A percentile compares a stretch with the other conserved stretches of the same genome.
These are phyloP conservation scores for Limnodromus scolopaceus DNA, from an alignment of 2,797 vertebrate species.

Conservation along the genomic window DNA sequence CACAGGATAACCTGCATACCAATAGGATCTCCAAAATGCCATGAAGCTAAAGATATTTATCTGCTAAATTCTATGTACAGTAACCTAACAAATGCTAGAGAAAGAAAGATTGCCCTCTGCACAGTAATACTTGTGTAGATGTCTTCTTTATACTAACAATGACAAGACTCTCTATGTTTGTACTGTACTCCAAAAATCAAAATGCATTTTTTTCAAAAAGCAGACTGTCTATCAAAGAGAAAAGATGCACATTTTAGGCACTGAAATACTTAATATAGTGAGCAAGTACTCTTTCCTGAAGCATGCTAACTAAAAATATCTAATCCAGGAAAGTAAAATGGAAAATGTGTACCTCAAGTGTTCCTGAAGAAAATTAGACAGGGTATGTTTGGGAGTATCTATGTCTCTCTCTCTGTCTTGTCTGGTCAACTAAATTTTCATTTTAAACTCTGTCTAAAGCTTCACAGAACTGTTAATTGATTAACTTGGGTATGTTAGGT, in stretches of 20 bases:
- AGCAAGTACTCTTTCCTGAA: constrained; percentile 23
- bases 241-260: constrained; percentile 38
- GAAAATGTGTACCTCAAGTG: constrained; percentile 21
- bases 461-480: constrained; percentile 20
- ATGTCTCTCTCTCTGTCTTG: constrained; percentile 21
- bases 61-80: constrained; percentile 72
- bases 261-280: constrained; percentile 39
- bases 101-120: constrained; percentile 68
- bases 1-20: constrained; percentile 70
- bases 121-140: constrained; percentile 64
- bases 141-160: constrained; percentile 75
- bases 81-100: constrained; percentile 74
- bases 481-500: neutral
- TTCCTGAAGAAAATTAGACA: constrained; percentile 22
- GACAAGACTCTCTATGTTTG: constrained; percentile 50
- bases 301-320: constrained; percentile 32
- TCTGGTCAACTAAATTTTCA: constrained; percentile 60
- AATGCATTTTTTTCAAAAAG: neutral
- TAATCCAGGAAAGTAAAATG: constrained; percentile 34
- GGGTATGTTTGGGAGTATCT: constrained; percentile 5
- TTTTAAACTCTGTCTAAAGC: constrained; percentile 24
- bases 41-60: constrained; percentile 71
- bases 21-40: constrained; percentile 75
- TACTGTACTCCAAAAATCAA: constrained; percentile 59
- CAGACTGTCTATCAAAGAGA: constrained; percentile 24